A percentile compares a stretch with the other conserved stretches of the same genome.
phyloP scores from a whole-genome alignment of 2,888 invertebrate genomes.

The Cerastis rubricosa region DNA sequence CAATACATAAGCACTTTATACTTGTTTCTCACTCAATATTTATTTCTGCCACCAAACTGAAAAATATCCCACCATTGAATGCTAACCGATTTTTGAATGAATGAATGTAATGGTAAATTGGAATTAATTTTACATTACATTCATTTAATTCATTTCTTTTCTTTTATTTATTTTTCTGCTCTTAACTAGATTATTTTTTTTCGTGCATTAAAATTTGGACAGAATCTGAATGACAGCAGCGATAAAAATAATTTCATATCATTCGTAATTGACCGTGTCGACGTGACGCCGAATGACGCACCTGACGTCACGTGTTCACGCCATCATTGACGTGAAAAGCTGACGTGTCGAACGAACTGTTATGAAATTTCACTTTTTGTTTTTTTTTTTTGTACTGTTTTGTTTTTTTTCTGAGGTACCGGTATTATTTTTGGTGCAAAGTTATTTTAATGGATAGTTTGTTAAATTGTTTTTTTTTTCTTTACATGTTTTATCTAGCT shows the following conservation, averaged over 20 bases:
- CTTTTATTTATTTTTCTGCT: not conserved
- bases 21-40: too few relatives aligned
- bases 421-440: not conserved
- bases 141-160: too few relatives aligned
- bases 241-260: slow-evolving; percentile 46
- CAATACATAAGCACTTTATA: too few relatives aligned
- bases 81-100: not conserved
- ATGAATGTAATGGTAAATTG: too few relatives aligned
- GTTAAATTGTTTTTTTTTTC: not conserved
- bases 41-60: too few relatives aligned
- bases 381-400: slow-evolving; percentile 17
- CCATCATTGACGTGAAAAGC: slow-evolving; percentile 76
- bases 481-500: not conserved
- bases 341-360: slow-evolving; percentile 79
- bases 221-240: slow-evolving; percentile 21
- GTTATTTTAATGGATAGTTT: not conserved
- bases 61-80: not conserved
- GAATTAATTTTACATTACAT: slow-evolving; percentile 9
- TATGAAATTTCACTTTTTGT: slow-evolving; percentile 74
- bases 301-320: slow-evolving; percentile 70
- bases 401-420: not conserved
- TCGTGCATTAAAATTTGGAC: slow-evolving; percentile 7
- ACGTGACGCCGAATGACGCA: slow-evolving; percentile 52
- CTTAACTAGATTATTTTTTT: not conserved
- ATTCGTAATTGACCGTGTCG: slow-evolving; percentile 50